Base-by-base conservation (phyloP, 2,888 invertebrate species). In the Gymnoscelis rufifasciata region DNA sequence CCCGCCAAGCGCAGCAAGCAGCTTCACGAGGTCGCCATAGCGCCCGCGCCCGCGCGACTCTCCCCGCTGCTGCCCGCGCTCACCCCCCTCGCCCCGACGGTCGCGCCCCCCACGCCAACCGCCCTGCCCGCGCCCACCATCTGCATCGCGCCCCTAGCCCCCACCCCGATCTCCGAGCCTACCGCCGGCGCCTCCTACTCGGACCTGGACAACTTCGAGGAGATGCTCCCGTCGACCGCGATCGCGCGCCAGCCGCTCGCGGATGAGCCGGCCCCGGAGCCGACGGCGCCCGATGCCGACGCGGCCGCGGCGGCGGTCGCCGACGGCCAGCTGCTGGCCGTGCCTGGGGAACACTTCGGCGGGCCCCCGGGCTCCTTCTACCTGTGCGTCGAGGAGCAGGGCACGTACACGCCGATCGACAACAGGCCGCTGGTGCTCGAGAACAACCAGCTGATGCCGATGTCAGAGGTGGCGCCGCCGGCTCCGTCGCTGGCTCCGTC, bases 361-460 rank as follows among this genome's bases (percentile, higher is more conserved):
- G 93, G 94, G 3, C 92, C 93, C 15, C 90, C 91, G 0, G 93
- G 93, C 49, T 91, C 92, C 0, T 94, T 93, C 68, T 93, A 93
- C 70, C 84, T 94, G 24, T 93, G 94, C 52, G 84, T 93, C n/a
- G 92, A 93, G 59, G 93, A 93, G 56, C 90, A 91, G 43, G 92
- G 93, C 31, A 91, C 91, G 35, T 89, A 93, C 43, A 92, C 92
- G 12, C 93, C 93, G 0, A 88, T 94, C 29, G 93, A 94, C 68
- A 92, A 93, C 62, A 92, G 92, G 48, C 90, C 92, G 2, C 73
- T 93, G 33, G 89, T 93, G 48, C 67, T 78, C 42, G 82, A 84
- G 47, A 83, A 78, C 71, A 90, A 84, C 57, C 89, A 77, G 60
- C 67, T 80, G 7, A 86, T 89, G 13, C 89, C 89, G 6, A 83